These are phyloP conservation scores for Danaus melanippus DNA, from an alignment of 1,140 invertebrate species.

Conservation along the genomic window DNA sequence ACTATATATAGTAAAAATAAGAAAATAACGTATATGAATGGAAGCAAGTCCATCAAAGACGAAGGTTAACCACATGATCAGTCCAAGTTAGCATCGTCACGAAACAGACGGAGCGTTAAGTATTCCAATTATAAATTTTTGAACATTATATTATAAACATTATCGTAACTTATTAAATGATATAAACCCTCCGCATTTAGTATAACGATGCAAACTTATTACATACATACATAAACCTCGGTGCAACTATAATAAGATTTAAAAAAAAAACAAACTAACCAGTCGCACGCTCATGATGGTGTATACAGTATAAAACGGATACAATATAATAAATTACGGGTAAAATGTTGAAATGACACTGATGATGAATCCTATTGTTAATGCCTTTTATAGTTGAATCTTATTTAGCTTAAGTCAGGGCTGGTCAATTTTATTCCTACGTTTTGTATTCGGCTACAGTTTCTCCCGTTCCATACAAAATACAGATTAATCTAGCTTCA, in stretches of 20 bases:
- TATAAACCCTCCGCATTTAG: no score
- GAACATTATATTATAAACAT: no score
- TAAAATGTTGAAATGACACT: conserved; percentile 15
- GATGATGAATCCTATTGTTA: conserved; percentile 27
- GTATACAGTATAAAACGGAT: conserved; percentile 6
- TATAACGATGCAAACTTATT: neutral
- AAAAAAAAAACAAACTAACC: conserved; percentile 14
- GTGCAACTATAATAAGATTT: neutral
- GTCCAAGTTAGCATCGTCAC: no score
- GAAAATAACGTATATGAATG: no score
- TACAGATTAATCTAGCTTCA: no score
- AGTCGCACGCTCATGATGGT: conserved; percentile 16
- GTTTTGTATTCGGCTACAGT: conserved; percentile 12
- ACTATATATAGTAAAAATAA: no score
- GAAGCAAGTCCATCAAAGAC: no score
- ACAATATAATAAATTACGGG: conserved; percentile 7
- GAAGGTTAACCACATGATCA: no score
- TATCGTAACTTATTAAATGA: no score
- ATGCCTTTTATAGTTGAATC: conserved; percentile 40
- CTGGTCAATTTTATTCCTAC: conserved; percentile 27
- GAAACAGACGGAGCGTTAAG: neutral
- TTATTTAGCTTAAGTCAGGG: conserved; percentile 30
- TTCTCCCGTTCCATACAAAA: neutral
- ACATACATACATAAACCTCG: neutral
- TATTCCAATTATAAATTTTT: neutral